phyloP scores from a whole-genome alignment of 2,888 invertebrate species.

The Napeogenes sylphis region DNA sequence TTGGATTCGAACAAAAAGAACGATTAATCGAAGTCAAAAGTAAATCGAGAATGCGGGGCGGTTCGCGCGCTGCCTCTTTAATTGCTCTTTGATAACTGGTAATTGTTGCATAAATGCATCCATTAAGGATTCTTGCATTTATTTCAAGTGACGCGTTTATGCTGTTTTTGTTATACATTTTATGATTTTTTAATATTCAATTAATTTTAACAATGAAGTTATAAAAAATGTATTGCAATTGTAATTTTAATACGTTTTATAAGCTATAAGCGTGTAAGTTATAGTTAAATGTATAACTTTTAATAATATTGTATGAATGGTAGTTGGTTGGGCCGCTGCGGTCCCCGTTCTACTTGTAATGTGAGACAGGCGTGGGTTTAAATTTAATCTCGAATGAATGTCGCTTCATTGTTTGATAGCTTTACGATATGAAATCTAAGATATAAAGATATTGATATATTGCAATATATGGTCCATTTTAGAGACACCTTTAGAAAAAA shows the following conservation, averaged over 20 bases:
- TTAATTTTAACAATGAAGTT: too few species aligned
- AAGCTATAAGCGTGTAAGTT: too few species aligned
- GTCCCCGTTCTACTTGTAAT: constrained; percentile 41
- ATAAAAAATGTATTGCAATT: too few species aligned
- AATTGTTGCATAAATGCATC: constrained; percentile 64
- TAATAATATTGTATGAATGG: too few species aligned
- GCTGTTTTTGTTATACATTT: constrained; percentile 21
- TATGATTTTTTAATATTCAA: too few species aligned
- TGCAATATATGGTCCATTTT: too few species aligned
- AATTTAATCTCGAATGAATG: constrained; percentile 48
- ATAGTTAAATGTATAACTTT: too few species aligned
- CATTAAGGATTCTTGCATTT: constrained; percentile 57
- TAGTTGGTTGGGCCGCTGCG: too few species aligned
- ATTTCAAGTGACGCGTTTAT: constrained; percentile 49
- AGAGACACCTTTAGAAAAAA: too few species aligned
- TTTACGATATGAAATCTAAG: constrained; percentile 41
- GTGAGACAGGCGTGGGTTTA: constrained; percentile 52
- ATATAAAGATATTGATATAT: constrained; percentile 21
- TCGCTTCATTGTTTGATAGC: constrained; percentile 45
- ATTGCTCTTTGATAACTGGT: constrained; percentile 67
- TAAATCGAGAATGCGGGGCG: constrained; percentile 58
- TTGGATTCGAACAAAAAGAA: constrained; percentile 62
- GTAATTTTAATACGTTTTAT: too few species aligned
- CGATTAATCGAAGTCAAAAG: constrained; percentile 67
- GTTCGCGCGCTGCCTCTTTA: constrained; percentile 60